A percentile compares a stretch with the other conserved stretches of the same genome.
These are phyloP conservation scores for Aporophyla nigra DNA, from an alignment of 2,888 invertebrate species.

Conservation along the genomic window DNA sequence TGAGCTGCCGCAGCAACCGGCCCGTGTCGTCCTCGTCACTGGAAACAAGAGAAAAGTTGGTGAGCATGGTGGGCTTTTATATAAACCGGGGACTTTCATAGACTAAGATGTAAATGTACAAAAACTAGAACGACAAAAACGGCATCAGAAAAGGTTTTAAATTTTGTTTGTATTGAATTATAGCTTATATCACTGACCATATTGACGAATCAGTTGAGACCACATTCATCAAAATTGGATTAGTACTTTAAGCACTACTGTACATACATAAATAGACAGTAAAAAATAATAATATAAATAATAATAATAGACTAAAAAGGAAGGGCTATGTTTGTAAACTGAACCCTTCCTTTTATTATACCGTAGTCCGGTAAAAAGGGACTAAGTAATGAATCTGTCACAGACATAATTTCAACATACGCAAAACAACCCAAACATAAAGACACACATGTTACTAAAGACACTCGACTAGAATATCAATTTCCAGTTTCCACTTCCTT, in stretches of 20 bases:
- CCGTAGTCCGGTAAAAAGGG: background rate
- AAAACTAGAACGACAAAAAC: background rate
- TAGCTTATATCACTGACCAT: background rate
- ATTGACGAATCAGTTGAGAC: too few species aligned
- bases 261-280: too few species aligned
- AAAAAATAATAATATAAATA: too few species aligned
- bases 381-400: background rate
- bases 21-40: conserved; percentile 94
- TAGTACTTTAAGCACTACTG: background rate
- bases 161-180: background rate
- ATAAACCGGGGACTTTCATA: background rate
- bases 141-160: background rate
- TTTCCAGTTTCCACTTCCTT: conserved; percentile 16
- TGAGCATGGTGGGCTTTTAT: background rate
- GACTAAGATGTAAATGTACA: background rate
- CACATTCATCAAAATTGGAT: background rate
- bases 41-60: conserved; percentile 63
- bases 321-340: too few species aligned
- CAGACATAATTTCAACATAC: background rate
- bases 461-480: background rate
- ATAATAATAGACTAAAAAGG: too few species aligned
- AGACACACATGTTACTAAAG: background rate
- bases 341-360: background rate
- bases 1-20: conserved; percentile 92
- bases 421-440: background rate